Percentiles rank a stretch among this genome's conserved stretches.
These are phyloP conservation scores for Parazoanthus swiftii DNA, from an alignment of 92 coral and sea anemone genomes.

Conservation along the genomic window DNA sequence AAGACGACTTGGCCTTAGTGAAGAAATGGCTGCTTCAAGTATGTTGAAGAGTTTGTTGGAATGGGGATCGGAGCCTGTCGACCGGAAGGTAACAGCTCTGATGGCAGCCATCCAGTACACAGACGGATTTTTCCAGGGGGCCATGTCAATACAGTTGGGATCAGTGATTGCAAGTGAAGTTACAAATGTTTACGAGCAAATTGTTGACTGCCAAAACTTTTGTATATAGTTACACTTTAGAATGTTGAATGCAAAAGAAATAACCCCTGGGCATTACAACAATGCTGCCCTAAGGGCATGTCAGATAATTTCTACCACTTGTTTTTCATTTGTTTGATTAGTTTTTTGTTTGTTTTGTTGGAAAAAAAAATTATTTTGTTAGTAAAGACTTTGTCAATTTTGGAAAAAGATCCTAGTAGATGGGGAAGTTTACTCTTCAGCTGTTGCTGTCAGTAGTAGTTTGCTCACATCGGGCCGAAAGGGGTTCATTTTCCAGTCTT, in stretches of 20 bases:
- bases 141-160: not conserved
- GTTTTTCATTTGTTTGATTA: no score
- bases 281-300: no score
- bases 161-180: not conserved
- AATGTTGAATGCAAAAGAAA: not conserved
- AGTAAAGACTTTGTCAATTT: no score
- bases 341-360: no score
- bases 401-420: no score
- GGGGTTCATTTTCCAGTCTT: no score
- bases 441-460: no score
- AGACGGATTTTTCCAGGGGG: not conserved
- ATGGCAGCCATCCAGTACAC: not conserved
- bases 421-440: no score
- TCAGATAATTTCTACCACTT: no score
- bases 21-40: not conserved
- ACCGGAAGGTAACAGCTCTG: not conserved
- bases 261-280: not conserved
- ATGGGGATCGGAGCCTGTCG: not conserved
- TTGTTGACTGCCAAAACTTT: not conserved
- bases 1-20: not conserved
- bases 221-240: not conserved
- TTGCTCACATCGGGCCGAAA: no score
- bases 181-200: not conserved
- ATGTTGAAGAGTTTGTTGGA: not conserved
- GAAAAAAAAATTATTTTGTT: no score